Conservation (phyloP, 2,797 vertebrate genomes). For the Arctocebus calabarensis region DNA sequence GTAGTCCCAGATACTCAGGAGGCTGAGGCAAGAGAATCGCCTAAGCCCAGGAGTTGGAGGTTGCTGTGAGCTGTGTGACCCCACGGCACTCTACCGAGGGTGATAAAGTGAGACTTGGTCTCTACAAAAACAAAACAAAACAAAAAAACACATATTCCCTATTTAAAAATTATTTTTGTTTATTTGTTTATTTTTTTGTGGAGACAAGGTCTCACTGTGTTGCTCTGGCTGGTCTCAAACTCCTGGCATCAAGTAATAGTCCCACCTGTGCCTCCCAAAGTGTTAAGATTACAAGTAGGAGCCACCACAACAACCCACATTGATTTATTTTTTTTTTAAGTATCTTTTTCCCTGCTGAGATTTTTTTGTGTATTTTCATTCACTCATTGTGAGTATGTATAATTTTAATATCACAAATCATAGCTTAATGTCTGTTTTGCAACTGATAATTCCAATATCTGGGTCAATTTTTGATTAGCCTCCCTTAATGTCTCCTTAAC, state of each 20-base stretch:
- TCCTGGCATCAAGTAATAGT: not conserved
- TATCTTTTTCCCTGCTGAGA: constrained; percentile 1
- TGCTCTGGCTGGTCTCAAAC: not conserved
- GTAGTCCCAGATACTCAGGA: no score
- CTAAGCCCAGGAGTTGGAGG: no score
- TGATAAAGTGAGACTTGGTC: no score
- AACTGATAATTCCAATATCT: constrained; percentile 7
- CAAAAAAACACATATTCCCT: not conserved
- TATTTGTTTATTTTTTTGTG: not conserved
- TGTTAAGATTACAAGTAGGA: not conserved
- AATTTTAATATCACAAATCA: not conserved
- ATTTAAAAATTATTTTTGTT: not conserved
- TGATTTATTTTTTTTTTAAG: not conserved
- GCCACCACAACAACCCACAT: not conserved
- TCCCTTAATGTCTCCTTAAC: not conserved
- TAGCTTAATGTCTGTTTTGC: not conserved
- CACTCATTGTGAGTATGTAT: not conserved
- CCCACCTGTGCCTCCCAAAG: not conserved
- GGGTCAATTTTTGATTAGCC: not conserved
- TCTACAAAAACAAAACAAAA: no score
- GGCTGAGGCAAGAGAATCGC: no score
- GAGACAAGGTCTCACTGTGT: not conserved
- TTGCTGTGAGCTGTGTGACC: no score
- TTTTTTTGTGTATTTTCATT: not conserved
- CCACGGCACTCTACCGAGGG: no score